phyloP scores from a whole-genome alignment of 1,140 invertebrate genomes.

The Lerema accius region DNA sequence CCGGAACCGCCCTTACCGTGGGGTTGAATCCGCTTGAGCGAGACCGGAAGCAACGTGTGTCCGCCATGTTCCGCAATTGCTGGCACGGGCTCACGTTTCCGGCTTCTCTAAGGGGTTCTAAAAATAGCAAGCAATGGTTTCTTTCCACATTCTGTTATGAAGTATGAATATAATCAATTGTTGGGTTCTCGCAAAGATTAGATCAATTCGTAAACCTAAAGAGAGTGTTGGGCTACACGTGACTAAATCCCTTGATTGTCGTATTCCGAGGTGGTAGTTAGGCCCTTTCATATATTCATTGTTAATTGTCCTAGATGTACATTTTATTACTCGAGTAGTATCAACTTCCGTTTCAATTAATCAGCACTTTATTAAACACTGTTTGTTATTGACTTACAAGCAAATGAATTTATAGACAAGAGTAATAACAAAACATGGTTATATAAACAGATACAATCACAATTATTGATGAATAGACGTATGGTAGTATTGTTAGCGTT shows the following conservation, averaged over 20 bases:
- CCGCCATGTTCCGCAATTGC: slow-evolving; percentile 70
- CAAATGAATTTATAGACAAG: no score
- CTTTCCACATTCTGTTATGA: not conserved
- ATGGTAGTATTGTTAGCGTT: slow-evolving; percentile 2
- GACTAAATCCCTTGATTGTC: no score
- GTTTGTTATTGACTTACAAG: no score
- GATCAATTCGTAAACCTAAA: no score
- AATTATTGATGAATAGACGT: not conserved
- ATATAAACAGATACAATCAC: no score
- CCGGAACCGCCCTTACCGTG: slow-evolving; percentile 69
- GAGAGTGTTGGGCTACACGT: not conserved
- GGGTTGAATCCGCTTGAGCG: slow-evolving; percentile 66
- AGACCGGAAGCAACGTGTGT: slow-evolving; percentile 78
- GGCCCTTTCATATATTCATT: no score
- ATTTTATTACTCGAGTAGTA: no score
- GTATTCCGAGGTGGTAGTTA: no score
- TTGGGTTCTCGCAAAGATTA: not conserved
- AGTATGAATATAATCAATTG: slow-evolving; percentile 16
- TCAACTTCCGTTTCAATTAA: no score
- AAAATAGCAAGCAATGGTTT: slow-evolving; percentile 52
- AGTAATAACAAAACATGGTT: no score
- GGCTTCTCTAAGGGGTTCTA: slow-evolving; percentile 58
- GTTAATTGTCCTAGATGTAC: no score
- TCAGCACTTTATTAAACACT: no score
- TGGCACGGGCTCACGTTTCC: slow-evolving; percentile 74